Conservation (phyloP, 1,140 invertebrate species). For the Anastrepha obliqua region DNA sequence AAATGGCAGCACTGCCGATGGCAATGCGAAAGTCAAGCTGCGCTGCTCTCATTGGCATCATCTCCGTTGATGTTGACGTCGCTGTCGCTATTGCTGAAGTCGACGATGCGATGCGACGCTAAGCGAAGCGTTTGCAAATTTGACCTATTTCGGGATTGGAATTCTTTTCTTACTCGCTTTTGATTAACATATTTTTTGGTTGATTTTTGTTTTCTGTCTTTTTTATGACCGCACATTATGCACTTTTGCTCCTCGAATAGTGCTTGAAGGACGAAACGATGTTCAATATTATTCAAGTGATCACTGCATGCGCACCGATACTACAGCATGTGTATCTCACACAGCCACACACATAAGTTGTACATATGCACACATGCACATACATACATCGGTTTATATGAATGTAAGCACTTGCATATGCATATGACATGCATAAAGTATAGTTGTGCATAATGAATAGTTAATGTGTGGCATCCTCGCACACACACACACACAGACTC, state of each 20-base stretch:
- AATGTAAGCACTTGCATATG: background rate
- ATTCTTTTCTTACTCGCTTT: background rate
- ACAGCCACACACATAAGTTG: background rate
- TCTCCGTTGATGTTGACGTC: background rate
- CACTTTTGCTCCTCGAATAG: constrained; percentile 55
- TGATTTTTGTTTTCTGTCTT: constrained; percentile 4
- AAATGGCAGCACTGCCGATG: constrained; percentile 39
- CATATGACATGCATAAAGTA: constrained; percentile 35
- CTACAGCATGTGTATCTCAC: background rate
- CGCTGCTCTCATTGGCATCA: background rate
- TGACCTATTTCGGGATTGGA: constrained; percentile 47
- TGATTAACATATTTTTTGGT: background rate
- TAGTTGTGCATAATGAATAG: constrained; percentile 49
- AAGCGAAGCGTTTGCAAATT: constrained; percentile 12
- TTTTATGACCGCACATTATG: constrained; percentile 47
- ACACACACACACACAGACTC: constrained; percentile 13
- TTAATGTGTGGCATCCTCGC: constrained; percentile 45
- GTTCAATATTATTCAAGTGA: constrained; percentile 56
- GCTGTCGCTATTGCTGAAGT: background rate
- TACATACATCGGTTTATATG: background rate
- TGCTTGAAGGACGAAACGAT: constrained; percentile 58
- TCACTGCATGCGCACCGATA: background rate
- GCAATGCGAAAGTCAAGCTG: background rate
- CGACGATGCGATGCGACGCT: background rate
- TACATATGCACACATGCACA: background rate